Conservation (phyloP, 2,797 vertebrate species). For the Orientallactaga sibirica region DNA sequence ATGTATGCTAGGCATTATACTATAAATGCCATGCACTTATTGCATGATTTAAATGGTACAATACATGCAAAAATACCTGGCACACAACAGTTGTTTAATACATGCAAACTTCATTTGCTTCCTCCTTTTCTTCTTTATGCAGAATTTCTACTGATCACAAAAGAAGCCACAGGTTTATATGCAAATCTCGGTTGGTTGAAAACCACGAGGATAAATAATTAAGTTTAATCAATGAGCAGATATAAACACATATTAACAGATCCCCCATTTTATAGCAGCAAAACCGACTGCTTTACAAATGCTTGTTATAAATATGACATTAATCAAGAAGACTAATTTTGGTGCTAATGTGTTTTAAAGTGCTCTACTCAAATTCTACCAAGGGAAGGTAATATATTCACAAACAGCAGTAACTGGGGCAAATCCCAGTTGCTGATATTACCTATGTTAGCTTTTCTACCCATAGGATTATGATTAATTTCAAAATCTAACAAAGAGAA, state of each 20-base stretch:
- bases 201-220: constrained; percentile 73
- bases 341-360: constrained; percentile 72
- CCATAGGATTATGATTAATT: constrained; percentile 73
- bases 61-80: constrained; percentile 1
- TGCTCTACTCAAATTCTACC: constrained; percentile 62
- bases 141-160: constrained; percentile 61
- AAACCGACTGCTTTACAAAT: constrained; percentile 75
- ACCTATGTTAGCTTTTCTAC: constrained; percentile 69
- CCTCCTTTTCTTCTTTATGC: not conserved
- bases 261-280: constrained; percentile 62
- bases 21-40: not conserved
- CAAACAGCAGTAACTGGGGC: constrained; percentile 32
- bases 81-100: constrained; percentile 58
- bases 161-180: constrained; percentile 48
- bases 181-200: constrained; percentile 64
- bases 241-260: constrained; percentile 74
- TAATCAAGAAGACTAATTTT: constrained; percentile 79
- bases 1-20: not conserved
- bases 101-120: constrained; percentile 46
- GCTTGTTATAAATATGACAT: constrained; percentile 73
- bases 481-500: constrained; percentile 68
- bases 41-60: not conserved
- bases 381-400: constrained; percentile 71
- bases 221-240: constrained; percentile 70
- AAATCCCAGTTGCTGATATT: constrained; percentile 53